Conservation (phyloP, 2,113 vertebrate species). For the Malurus melanocephalus region DNA sequence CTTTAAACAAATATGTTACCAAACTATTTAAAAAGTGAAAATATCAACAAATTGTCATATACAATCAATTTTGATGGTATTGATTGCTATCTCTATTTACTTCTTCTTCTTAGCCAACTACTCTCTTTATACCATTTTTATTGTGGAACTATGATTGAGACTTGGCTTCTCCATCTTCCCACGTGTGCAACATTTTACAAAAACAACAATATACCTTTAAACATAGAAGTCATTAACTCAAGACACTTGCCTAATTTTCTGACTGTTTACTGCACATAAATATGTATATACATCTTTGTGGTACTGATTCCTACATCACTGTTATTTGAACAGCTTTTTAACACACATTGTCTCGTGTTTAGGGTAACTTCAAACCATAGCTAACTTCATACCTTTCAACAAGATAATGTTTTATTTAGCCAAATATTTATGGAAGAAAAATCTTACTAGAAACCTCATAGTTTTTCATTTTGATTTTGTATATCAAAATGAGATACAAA, state of each 20-base stretch:
- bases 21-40: not conserved
- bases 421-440: not conserved
- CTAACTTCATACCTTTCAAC: not conserved
- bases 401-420: not conserved
- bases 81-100: not conserved
- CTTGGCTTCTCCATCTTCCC: not conserved
- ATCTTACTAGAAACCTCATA: not conserved
- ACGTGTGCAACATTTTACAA: not conserved
- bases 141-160: not conserved
- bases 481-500: not conserved
- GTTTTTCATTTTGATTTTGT: not conserved
- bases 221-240: not conserved
- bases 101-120: not conserved
- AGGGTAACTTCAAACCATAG: not conserved
- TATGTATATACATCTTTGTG: not conserved
- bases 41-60: not conserved
- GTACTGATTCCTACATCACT: not conserved
- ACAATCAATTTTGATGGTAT: not conserved
- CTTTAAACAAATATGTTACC: not conserved
- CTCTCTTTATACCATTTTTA: not conserved
- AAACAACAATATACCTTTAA: fast-evolving
- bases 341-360: not conserved
- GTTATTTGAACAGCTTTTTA: not conserved
- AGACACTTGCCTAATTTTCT: not conserved
- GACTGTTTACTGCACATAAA: not conserved